Conservation (phyloP, 2,797 vertebrate genomes). For the Pangasius sanitwongsei region DNA sequence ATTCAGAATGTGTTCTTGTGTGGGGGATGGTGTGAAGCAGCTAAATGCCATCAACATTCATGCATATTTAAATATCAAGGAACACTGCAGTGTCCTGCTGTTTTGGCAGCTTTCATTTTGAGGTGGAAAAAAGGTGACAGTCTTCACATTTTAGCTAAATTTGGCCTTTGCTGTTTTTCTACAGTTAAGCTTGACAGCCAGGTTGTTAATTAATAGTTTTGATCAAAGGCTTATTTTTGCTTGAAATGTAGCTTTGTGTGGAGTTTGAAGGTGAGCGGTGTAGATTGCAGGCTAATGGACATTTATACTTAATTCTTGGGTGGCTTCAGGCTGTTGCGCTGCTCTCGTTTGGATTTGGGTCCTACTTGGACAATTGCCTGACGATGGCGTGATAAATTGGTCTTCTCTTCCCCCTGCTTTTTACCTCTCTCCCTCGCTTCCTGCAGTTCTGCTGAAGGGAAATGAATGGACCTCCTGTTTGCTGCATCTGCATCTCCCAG, state of each 20-base stretch:
- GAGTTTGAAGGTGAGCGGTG: neutral
- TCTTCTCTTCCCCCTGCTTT: conserved; percentile 49
- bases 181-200: neutral
- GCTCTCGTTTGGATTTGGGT: conserved; percentile 37
- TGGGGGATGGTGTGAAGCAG: conserved; percentile 18
- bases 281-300: conserved; percentile 9
- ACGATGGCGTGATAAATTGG: conserved; percentile 66
- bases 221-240: neutral
- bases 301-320: conserved; percentile 1
- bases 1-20: neutral
- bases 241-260: neutral
- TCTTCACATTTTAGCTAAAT: neutral
- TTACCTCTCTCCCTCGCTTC: conserved; percentile 41
- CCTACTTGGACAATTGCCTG: conserved; percentile 63
- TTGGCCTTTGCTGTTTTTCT: neutral
- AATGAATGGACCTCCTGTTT: conserved; percentile 71
- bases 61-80: conserved; percentile 38
- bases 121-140: neutral
- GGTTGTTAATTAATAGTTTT: neutral
- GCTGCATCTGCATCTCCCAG: conserved; percentile 67
- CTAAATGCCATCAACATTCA: conserved; percentile 24
- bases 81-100: conserved; percentile 14
- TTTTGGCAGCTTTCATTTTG: conserved; percentile 20
- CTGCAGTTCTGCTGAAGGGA: conserved; percentile 64
- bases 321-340: conserved; percentile 13